Evolutionary conservation across 2,113 vertebrate genomes (phyloP), one percentile per base, ranked within the genome.

Genomic region (Callorhinus ursinus): DNA sequence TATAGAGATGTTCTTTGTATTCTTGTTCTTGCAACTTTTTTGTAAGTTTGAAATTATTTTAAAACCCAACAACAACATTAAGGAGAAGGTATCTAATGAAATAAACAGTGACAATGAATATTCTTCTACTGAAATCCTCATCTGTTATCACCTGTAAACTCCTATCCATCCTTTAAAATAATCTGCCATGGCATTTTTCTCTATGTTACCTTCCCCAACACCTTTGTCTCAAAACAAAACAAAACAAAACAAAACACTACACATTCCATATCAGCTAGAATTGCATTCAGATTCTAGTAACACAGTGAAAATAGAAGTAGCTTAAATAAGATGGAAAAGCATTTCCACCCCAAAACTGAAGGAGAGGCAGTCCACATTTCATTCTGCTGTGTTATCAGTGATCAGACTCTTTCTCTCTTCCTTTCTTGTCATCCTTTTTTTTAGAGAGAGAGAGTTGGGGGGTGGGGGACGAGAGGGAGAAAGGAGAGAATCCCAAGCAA

Each of bases 31-130:
- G 22, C 21, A 79, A 42, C 11, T 13, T 36, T 84, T 91, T 91
- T 65, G 42, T 55, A 95, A 92, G 33, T 76, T 88, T 81, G 15
- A 89, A 95, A 46, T 67, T 39, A 82, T 76, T 95, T 61, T 18
- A 39, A 96, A 59, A 77, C 28, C 16, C 76, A 88, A 61, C 42
- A 67, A 42, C 14, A 49, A 31, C 53, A n/a, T 42, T 61, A 46
- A 83, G 88, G 33, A 51, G 90, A 91, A 90, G 51, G 6, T 5
- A 36, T 92, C 33, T 90, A 92, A 42, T 51, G 14, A 93, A 65
- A 13, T 55, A 72, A 51, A 2, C 55, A 33, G 24, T 69, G 69
- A 93, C 19, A 72, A 83, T 42, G n/a, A 71, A 88, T 59, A 90
- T 88, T 39, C 71, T 97, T 49, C 46, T 63, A 84, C 13, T 24